Evolutionary conservation across 2,797 vertebrate genomes (phyloP).

Genomic region (Delichon dasypus): DNA sequence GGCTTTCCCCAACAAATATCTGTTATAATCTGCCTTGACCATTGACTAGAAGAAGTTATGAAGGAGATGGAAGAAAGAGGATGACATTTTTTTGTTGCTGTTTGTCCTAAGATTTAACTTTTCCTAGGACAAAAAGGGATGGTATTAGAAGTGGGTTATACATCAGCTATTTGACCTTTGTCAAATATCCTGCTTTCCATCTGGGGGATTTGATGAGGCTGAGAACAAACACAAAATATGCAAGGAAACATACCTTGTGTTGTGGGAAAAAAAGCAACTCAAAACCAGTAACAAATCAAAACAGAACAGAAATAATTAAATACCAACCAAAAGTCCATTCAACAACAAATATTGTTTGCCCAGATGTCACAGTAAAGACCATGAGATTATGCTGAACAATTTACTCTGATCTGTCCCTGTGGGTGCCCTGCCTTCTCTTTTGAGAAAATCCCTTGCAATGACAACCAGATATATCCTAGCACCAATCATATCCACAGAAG

Average conservation of each 20-base stretch:
- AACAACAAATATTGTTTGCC: background rate
- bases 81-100: background rate
- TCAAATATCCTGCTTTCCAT: background rate
- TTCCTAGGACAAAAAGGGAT: background rate
- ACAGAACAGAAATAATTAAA: background rate
- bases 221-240: background rate
- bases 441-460: conserved; percentile 7
- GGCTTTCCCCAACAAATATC: too few relatives aligned
- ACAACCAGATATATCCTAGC: conserved; percentile 12
- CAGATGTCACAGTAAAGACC: conserved; percentile 9
- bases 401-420: background rate
- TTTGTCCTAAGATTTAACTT: background rate
- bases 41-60: background rate
- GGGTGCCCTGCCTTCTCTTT: background rate
- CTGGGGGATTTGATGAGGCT: background rate
- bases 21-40: conserved; percentile 1
- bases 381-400: background rate
- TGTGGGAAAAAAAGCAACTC: background rate
- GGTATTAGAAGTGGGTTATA: background rate
- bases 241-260: background rate
- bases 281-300: background rate
- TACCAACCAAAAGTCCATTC: background rate
- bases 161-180: background rate
- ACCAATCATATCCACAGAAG: background rate
- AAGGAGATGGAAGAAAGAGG: background rate